Conservation (phyloP, 2,888 invertebrate species). For the Trisateles emortualis region DNA sequence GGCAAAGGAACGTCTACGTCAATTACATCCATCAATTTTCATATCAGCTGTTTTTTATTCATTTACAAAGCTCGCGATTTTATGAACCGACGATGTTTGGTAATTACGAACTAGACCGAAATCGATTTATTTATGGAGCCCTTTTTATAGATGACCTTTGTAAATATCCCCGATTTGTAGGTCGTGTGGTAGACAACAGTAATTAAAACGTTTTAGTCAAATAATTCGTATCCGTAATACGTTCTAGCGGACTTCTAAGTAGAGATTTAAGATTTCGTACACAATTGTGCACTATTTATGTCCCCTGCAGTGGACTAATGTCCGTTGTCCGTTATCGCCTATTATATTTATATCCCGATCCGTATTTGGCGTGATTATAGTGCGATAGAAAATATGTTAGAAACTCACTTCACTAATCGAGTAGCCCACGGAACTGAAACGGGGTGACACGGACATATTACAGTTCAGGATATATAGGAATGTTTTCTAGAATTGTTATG, state of each 20-base stretch:
- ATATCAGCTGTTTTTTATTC: background rate
- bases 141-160: slow-evolving; percentile 58
- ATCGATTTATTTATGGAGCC: slow-evolving; percentile 61
- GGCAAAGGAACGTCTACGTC: background rate
- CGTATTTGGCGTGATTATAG: too few relatives aligned
- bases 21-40: background rate
- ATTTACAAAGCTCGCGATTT: slow-evolving; percentile 13
- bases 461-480: slow-evolving; percentile 24
- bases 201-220: background rate
- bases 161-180: slow-evolving; percentile 50
- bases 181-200: slow-evolving; percentile 9
- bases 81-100: slow-evolving; percentile 29
- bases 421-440: slow-evolving; percentile 29
- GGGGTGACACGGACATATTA: slow-evolving; percentile 55
- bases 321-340: too few relatives aligned
- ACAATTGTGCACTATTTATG: too few relatives aligned
- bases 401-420: slow-evolving; percentile 18
- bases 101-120: slow-evolving; percentile 37
- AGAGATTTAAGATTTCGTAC: too few relatives aligned
- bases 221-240: background rate
- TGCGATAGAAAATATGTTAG: slow-evolving; percentile 16
- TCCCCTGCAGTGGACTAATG: too few relatives aligned
- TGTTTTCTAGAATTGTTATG: slow-evolving; percentile 34
- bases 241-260: too few relatives aligned
- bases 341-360: too few relatives aligned